Conservation (phyloP, 2,797 vertebrate species). For the Cyclopterus lumpus region DNA sequence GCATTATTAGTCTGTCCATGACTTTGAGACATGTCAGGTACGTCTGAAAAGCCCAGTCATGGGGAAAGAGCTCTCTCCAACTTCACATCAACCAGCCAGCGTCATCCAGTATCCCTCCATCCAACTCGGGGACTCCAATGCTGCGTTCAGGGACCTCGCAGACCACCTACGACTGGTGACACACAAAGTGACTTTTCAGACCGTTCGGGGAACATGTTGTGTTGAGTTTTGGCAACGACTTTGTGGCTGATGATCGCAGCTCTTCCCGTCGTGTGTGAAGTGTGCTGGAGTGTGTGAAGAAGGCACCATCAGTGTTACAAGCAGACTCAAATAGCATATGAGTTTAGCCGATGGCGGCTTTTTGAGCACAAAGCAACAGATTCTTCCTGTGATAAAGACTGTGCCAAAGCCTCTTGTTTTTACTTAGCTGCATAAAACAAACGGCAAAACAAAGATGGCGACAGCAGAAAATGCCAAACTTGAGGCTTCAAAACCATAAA, state of each 20-base stretch:
- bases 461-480: neutral
- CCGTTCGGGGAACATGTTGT: slow-evolving; percentile 37
- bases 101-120: neutral
- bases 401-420: too few relatives aligned
- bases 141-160: slow-evolving; percentile 19
- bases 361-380: slow-evolving; percentile 2
- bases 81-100: neutral
- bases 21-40: slow-evolving; percentile 2
- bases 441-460: neutral
- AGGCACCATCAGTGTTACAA: slow-evolving; percentile 33
- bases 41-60: neutral
- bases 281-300: neutral
- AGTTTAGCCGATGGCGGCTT: neutral
- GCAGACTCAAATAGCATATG: slow-evolving; percentile 34
- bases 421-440: neutral
- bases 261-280: slow-evolving; percentile 35
- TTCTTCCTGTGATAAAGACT: neutral
- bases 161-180: slow-evolving; percentile 10
- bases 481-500: too few relatives aligned
- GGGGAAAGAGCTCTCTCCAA: slow-evolving; percentile 21
- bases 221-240: slow-evolving; percentile 38
- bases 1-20: slow-evolving; percentile 8
- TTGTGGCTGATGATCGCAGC: slow-evolving; percentile 37
- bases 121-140: neutral
- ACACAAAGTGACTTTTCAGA: slow-evolving; percentile 27